Evolutionary conservation across 1,140 invertebrate genomes (phyloP).

Genomic region (Neodiprion virginianus): DNA sequence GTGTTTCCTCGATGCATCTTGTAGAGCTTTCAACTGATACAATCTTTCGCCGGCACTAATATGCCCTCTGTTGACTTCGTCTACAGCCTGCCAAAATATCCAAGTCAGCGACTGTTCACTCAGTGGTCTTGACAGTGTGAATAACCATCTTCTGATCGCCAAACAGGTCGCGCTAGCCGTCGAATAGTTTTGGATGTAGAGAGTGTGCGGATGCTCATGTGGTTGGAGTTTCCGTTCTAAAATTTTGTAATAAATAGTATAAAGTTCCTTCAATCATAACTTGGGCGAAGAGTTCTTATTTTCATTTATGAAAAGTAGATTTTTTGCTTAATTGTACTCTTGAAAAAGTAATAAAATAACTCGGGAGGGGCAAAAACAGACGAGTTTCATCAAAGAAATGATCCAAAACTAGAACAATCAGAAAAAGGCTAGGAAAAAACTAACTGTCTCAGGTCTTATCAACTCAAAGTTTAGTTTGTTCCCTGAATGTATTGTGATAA

Average conservation of each 20-base stretch:
- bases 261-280: conserved; percentile 8
- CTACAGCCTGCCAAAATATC: conserved; percentile 86
- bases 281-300: conserved; percentile 8
- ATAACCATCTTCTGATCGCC: conserved; percentile 94
- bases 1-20: conserved; percentile 84
- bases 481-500: no score
- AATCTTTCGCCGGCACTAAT: conserved; percentile 88
- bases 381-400: no score
- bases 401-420: no score
- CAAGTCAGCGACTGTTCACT: conserved; percentile 76
- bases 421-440: no score
- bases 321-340: not conserved
- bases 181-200: conserved; percentile 99
- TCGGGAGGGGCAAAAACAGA: no score
- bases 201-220: conserved; percentile 94
- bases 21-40: conserved; percentile 94
- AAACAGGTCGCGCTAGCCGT: conserved; percentile 97
- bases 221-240: conserved; percentile 92
- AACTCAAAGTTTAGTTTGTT: no score
- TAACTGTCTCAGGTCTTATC: no score
- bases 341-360: not conserved
- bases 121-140: conserved; percentile 69
- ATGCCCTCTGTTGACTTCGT: conserved; percentile 93
- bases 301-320: not conserved
- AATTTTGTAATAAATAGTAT: conserved; percentile 42